These are phyloP conservation scores for Varanus komodoensis DNA, from an alignment of 2,113 vertebrate genomes.

Conservation along the genomic window DNA sequence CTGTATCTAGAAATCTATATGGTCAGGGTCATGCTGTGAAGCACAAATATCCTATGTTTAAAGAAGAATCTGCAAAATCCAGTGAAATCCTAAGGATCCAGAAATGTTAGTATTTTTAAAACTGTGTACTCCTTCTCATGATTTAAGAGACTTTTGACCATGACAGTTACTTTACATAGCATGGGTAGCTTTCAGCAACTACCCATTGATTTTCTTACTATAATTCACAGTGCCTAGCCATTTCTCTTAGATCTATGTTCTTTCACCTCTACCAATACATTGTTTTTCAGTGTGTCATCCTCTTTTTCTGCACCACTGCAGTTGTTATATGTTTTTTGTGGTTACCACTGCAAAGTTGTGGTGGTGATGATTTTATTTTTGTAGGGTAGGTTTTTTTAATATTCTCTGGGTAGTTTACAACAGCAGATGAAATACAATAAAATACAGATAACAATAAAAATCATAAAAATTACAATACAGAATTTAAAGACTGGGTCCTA, in stretches of 20 bases:
- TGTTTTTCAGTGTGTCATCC: background rate
- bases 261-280: background rate
- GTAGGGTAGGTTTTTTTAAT: no score
- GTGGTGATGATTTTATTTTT: no score
- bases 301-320: background rate
- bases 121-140: background rate
- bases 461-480: no score
- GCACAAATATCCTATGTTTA: background rate
- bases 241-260: background rate
- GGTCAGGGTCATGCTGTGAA: background rate
- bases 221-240: background rate
- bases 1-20: background rate
- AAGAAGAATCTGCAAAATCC: background rate
- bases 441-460: no score
- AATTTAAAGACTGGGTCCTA: no score
- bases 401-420: no score
- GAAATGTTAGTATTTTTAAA: background rate
- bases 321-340: background rate
- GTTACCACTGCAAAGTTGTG: background rate
- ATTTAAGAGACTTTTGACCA: background rate
- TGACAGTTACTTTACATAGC: background rate
- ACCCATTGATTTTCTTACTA: no score
- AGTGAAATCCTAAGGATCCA: background rate
- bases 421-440: no score
- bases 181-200: no score